Evolutionary conservation across 1,140 invertebrate species (phyloP).

Genomic region (Drosophila subpulchrella): DNA sequence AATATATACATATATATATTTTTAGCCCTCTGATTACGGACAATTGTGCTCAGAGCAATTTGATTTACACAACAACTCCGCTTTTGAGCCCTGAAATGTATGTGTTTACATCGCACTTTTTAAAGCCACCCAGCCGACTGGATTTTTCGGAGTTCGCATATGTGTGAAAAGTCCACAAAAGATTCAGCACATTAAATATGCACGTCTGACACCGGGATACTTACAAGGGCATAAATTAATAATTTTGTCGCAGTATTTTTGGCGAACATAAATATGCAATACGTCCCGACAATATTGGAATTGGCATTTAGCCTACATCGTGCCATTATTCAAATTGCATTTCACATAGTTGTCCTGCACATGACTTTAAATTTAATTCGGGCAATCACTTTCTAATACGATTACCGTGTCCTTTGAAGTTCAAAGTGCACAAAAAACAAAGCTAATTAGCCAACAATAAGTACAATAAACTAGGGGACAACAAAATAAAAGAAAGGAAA

Average conservation of each 20-base stretch:
- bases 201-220: conserved; percentile 22
- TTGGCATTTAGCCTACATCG: conserved; percentile 30
- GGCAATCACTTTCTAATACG: conserved; percentile 1
- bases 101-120: neutral
- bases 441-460: conserved; percentile 18
- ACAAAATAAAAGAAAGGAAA: conserved; percentile 3
- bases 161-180: conserved; percentile 15
- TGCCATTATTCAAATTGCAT: neutral
- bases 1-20: conserved; percentile 5
- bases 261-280: conserved; percentile 50
- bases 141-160: conserved; percentile 30
- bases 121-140: neutral
- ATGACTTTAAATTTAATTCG: conserved; percentile 23
- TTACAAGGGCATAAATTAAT: conserved; percentile 53
- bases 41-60: neutral
- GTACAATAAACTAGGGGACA: conserved; percentile 12
- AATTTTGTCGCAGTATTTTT: conserved; percentile 59
- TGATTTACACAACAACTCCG: conserved; percentile 2
- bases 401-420: neutral
- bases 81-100: neutral
- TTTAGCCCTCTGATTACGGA: conserved; percentile 15
- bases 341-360: neutral
- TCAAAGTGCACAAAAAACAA: conserved; percentile 3
- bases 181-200: conserved; percentile 32
- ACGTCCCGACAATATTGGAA: conserved; percentile 16